Base-by-base conservation (phyloP, 2,113 vertebrate genomes). In the Chaetops frenatus region DNA sequence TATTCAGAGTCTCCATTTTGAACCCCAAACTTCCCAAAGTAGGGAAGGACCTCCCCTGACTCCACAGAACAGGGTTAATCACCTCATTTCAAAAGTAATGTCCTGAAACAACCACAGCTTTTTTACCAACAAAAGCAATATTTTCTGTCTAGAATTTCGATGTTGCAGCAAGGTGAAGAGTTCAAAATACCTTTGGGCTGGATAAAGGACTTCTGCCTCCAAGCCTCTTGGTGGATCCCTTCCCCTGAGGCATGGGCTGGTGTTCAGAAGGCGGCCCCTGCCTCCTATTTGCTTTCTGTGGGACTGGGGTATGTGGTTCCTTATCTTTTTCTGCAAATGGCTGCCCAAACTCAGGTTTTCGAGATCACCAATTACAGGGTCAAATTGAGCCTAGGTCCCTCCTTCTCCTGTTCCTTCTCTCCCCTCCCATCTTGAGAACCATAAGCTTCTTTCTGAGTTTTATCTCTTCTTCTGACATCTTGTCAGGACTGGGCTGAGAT, bases 371-470 rank as follows among this genome's bases (percentile, higher is more conserved):
- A 8, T 36, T 64, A 71, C 15, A 64, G 20, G n/a, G 33, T n/a
- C 28, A 61, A 71, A 50, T 25, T 51, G 57, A 94, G 53, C 23
- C 35, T 3, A 5, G 47, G 22, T 62, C 20, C 4, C 28, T 69
- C 6, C 40, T 84, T 20, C 36, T 88, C 57, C 21, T 72, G 36
- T 64, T 51, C n/a, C 25, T 66, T 58, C 45, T 81, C 10, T 28
- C 6, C 85, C 11, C 15, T 76, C 31, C 42, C 28, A 9, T 33
- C 27, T 57, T 53, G 36, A 31, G 28, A 94, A 53, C 19, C 11
- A 2, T 16, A 42, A 61, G 0, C 21, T 86, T 24, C 10, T 38
- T 51, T 14, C 27, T 38, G 40, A 4, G 0, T 24, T 50, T 56
- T 24, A 10, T 65, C 17, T 64, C 29, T 38, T 31, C 19, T 66